Conservation (phyloP, 1,140 invertebrate genomes). For the Anastrepha ludens region DNA sequence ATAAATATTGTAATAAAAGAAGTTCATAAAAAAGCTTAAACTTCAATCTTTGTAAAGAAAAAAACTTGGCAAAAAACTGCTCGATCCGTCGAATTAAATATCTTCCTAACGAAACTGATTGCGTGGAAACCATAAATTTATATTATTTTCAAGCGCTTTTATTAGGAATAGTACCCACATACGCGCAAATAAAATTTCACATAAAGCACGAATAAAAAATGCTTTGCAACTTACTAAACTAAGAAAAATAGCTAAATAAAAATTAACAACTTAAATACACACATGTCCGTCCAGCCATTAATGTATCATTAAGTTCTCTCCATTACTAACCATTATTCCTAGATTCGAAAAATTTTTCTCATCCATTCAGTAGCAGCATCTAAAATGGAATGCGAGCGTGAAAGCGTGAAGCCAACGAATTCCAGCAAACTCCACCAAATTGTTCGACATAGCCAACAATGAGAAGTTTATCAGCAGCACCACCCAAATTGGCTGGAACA, state of each 20-base stretch:
- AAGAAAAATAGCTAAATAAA: not conserved
- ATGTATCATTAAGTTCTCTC: not conserved
- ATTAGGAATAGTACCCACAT: too few species aligned
- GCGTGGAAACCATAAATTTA: too few species aligned
- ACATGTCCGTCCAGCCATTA: not conserved
- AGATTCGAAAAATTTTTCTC: not conserved
- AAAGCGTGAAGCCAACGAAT: not conserved
- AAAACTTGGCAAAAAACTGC: too few species aligned
- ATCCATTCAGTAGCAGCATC: not conserved
- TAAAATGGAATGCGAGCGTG: not conserved
- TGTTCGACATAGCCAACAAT: not conserved
- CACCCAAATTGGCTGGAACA: slow-evolving; percentile 11
- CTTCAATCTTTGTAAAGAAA: too few species aligned
- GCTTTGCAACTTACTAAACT: not conserved
- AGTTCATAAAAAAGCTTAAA: too few species aligned
- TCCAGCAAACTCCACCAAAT: not conserved
- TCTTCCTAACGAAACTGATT: too few species aligned
- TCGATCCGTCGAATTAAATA: too few species aligned
- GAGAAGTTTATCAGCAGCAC: slow-evolving; percentile 5
- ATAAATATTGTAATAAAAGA: too few species aligned
- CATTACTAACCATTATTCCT: not conserved
- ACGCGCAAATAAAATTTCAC: too few species aligned
- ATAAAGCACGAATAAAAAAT: too few species aligned
- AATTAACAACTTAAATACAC: not conserved
- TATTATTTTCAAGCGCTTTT: too few species aligned